Evolutionary conservation across 2,113 vertebrate genomes (phyloP), one percentile per base, ranked within the genome.

Genomic region (Pleuronectes platessa): DNA sequence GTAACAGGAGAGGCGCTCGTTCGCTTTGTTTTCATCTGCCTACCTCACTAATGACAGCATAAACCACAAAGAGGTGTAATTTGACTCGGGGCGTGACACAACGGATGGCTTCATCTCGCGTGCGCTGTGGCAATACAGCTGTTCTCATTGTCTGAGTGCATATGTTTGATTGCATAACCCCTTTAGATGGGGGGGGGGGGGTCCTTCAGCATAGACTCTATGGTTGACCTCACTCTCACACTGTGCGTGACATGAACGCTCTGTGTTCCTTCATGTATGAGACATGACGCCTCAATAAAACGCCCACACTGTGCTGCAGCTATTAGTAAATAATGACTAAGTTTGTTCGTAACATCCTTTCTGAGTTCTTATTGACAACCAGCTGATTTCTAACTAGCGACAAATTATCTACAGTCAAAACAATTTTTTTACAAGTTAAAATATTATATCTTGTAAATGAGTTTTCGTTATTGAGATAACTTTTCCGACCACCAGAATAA

Each of bases 91-190:
- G 35, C 63, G 69, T 79, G 86, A 70, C 83, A 42, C 71, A 23
- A 61, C 71, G 54, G 37, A 23, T 61, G 71, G 81, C 77, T 68
- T 83, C 83, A 76, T 73, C 53, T 77, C 54, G 56, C n/a, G 9
- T 81, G 63, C 2, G 17, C n/a, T 7, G n/a, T 23, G 40, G 61
- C 42, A 24, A 67, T 53, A 53, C 65, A 86, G 69, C 80, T 76
- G 74, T 76, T 79, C 51, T 21, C 24, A 42, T 88, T 74, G 68
- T 87, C 23, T 71, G 4, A 37, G 55, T 35, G 61, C 67, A 62
- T 51, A 60, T 0, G 53, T 86, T 20, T 74, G 49, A 68, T 82
- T 79, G 24, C 62, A 70, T 78, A 78, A 88, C 23, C 26, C 31
- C 18, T 51, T 79, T 31, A 78, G 58, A 55, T 59, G 27, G 72